Conservation (phyloP, 2,888 invertebrate genomes). For the Itoplectis maculator region DNA sequence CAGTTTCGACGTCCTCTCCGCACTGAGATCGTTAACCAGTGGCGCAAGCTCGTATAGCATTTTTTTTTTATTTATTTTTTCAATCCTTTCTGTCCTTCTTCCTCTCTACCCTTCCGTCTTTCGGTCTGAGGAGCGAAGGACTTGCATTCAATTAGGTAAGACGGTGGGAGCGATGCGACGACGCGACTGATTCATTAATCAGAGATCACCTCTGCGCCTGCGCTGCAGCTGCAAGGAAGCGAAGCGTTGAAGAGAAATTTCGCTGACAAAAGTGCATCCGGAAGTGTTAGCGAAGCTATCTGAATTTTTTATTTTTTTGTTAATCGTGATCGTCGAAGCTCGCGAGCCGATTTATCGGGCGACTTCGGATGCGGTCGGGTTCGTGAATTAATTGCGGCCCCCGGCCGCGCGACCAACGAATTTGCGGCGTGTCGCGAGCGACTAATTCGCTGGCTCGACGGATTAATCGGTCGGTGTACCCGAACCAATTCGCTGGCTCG, state of each 20-base stretch:
- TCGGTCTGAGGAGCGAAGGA: conserved; percentile 17
- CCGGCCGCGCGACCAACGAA: too few species aligned
- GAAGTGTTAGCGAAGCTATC: too few species aligned
- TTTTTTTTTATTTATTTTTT: neutral
- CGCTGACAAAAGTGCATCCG: neutral
- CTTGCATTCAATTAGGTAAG: conserved; percentile 50
- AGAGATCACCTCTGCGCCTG: conserved; percentile 3
- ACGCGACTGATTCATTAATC: conserved; percentile 45
- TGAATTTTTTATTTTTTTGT: too few species aligned
- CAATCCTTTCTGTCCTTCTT: conserved; percentile 5
- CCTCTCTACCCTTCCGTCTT: too few species aligned
- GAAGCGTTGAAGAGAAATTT: neutral
- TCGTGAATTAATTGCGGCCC: too few species aligned
- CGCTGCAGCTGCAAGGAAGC: conserved; percentile 27
- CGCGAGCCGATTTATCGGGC: too few species aligned
- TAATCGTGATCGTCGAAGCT: too few species aligned
- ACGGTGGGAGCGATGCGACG: conserved; percentile 8
- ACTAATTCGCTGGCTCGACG: too few species aligned
- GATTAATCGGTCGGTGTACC: too few species aligned
- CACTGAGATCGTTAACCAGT: conserved; percentile 43
- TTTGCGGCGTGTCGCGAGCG: too few species aligned
- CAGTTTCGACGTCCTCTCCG: conserved; percentile 19
- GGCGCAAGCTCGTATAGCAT: conserved; percentile 26
- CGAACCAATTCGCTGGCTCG: too few species aligned
- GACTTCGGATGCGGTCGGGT: too few species aligned